Evolutionary conservation across 2,113 vertebrate species (phyloP), one percentile per base, ranked within the genome.

Genomic region (Peromyscus maniculatus): DNA sequence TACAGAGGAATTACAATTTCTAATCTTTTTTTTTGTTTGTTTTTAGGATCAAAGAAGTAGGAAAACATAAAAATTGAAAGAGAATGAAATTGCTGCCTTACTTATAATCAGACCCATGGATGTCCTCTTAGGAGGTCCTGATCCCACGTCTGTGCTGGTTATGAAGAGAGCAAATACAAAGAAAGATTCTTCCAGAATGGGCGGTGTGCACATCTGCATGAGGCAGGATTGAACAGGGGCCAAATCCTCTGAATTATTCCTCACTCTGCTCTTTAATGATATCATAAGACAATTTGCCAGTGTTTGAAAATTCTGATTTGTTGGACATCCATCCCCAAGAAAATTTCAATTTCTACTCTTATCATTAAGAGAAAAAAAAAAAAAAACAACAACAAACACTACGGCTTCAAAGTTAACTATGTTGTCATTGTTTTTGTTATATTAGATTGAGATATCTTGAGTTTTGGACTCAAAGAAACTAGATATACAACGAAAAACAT

Each of bases 181-280:
- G 82, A 43, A 15, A 33, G 24, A 88, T 6, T 95, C 87, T 91
- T 88, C 46, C 55, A 43, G 46, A 84, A 62, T 9, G 71, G 74
- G 79, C 33, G 17, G 19, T 9, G 19, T 87, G 1, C 1, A 1
- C 22, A 24, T 79, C 55, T 22, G 0, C 1, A 15, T 43, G 10
- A 39, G 6, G 3, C 13, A 12, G 5, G 4, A 62, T 22, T 64
- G n/a, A 72, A 11, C 9, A 62, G 57, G 26, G 87, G 46, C 62
- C 75, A 95, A 83, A 91, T 77, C 11, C 46, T 64, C 36, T 82
- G 67, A 94, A 17, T 93, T 82, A 94, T 16, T 91, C 31, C n/a
- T 96, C 91, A 82, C 62, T 15, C 93, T 72, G 93, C 55, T 94
- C 67, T 96, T 89, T 89, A 55, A 89, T 89, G 91, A 91, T 57